Evolutionary conservation across 2,113 vertebrate species (phyloP).

Genomic region (Eubucco bourcierii): DNA sequence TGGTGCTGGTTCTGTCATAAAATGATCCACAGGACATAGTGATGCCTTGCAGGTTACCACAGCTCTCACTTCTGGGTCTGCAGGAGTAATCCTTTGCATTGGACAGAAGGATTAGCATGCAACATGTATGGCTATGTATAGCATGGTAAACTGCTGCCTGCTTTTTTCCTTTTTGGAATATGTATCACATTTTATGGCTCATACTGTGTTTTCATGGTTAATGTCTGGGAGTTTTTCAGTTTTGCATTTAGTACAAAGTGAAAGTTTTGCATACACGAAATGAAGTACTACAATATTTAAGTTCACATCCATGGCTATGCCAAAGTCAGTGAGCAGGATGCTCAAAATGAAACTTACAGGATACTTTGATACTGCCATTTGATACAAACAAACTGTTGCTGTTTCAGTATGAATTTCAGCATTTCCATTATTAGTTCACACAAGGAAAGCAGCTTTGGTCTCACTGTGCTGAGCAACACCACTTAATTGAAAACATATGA

Average conservation of each 20-base stretch:
- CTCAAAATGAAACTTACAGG: neutral
- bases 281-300: neutral
- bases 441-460: neutral
- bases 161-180: neutral
- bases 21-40: neutral
- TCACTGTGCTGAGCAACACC: neutral
- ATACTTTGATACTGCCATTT: neutral
- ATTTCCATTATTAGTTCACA: neutral
- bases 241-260: neutral
- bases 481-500: rapidly evolving
- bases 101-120: neutral
- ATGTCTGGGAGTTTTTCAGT: neutral
- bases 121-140: rapidly evolving
- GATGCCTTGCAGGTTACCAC: neutral
- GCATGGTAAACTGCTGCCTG: neutral
- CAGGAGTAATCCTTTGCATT: neutral
- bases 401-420: neutral
- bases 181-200: neutral
- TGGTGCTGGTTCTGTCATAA: neutral
- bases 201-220: neutral
- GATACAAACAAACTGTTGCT: neutral
- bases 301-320: neutral
- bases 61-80: neutral
- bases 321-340: neutral
- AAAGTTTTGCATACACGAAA: neutral